phyloP scores from a whole-genome alignment of 1,140 invertebrate species.

The Eurosta solidaginis region DNA sequence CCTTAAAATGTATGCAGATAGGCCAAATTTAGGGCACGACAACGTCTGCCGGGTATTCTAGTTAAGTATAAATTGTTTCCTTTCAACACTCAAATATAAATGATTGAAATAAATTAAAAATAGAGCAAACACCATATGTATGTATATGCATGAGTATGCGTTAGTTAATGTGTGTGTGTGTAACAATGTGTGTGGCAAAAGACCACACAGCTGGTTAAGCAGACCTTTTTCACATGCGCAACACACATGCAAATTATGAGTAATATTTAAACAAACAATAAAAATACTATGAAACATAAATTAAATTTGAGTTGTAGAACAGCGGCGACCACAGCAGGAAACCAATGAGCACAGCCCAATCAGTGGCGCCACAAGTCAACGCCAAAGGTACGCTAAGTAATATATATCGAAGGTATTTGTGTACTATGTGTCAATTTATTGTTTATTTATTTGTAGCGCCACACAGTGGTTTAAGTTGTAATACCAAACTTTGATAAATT shows the following conservation, averaged over 20 bases:
- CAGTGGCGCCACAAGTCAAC: background rate
- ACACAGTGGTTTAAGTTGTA: too few relatives aligned
- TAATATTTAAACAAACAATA: background rate
- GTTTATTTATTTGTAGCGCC: constrained; percentile 10
- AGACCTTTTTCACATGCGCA: background rate
- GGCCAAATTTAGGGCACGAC: too few relatives aligned
- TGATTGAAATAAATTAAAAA: background rate
- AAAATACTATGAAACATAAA: background rate
- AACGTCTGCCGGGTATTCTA: too few relatives aligned
- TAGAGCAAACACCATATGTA: background rate
- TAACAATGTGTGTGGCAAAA: too few relatives aligned
- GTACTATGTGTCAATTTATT: constrained; percentile 3
- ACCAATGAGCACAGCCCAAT: constrained; percentile 6
- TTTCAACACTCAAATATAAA: background rate
- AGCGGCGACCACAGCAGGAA: constrained; percentile 8
- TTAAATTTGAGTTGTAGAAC: background rate
- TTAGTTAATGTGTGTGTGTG: background rate
- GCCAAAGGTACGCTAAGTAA: background rate
- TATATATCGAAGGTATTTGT: too few relatives aligned
- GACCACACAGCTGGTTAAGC: background rate
- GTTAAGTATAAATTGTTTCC: background rate
- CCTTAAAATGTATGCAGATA: too few relatives aligned
- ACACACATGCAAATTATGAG: constrained; percentile 18
- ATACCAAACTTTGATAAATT: too few relatives aligned
- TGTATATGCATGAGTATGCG: background rate